Evolutionary conservation across 2,888 invertebrate species (phyloP).

Genomic region (Melieria picta): DNA sequence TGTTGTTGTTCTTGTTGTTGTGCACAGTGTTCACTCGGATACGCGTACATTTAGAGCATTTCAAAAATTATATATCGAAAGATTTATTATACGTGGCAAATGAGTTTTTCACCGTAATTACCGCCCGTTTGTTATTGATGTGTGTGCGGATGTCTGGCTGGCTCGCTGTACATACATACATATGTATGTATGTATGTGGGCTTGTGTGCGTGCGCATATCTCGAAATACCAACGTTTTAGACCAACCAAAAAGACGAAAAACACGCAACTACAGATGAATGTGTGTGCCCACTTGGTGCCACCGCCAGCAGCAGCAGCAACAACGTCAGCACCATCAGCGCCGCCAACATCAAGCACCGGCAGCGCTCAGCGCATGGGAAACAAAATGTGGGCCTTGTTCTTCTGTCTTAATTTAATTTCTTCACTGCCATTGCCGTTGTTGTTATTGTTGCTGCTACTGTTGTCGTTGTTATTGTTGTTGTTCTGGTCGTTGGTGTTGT

Average conservation of each 20-base stretch:
- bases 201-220: no score
- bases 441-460: background rate
- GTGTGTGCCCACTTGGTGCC: no score
- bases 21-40: slow-evolving; percentile 5
- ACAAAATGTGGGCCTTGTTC: background rate
- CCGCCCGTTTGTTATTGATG: slow-evolving; percentile 43
- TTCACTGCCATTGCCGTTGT: background rate
- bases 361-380: background rate
- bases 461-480: background rate
- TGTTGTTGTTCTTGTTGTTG: background rate
- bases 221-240: background rate
- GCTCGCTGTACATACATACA: background rate
- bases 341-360: background rate
- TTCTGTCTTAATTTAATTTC: background rate
- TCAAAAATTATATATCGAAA: slow-evolving; percentile 55
- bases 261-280: no score
- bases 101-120: slow-evolving; percentile 60
- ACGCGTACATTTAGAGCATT: slow-evolving; percentile 36
- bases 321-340: background rate
- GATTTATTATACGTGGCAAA: slow-evolving; percentile 58
- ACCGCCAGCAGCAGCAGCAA: no score
- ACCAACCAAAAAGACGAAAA: no score
- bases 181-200: slow-evolving; percentile 19
- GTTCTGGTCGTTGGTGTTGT: no score
- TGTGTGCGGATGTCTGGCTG: background rate